phyloP scores from a whole-genome alignment of 2,113 vertebrate genomes.

The Paralichthys olivaceus region DNA sequence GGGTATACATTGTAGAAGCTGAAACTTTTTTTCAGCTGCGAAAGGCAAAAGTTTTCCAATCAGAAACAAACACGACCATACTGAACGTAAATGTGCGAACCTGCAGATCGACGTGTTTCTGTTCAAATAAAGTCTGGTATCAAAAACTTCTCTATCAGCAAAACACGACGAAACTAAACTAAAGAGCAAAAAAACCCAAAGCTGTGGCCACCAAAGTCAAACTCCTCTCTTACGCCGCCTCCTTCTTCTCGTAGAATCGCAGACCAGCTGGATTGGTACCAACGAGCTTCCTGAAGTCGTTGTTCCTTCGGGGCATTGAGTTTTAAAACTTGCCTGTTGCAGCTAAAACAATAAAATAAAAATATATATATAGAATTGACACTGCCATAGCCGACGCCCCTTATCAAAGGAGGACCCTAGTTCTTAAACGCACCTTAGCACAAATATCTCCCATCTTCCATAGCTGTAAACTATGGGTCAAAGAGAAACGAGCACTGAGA shows the following conservation, averaged over 20 bases:
- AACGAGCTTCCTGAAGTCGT: neutral
- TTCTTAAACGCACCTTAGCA: conserved; percentile 62
- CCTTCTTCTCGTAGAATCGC: neutral
- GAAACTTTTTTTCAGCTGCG: too few relatives aligned
- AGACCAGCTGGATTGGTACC: conserved; percentile 5
- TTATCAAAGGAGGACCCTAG: conserved; percentile 21
- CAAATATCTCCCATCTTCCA: conserved; percentile 22
- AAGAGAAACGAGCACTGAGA: conserved; percentile 46
- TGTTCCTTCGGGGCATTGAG: too few relatives aligned
- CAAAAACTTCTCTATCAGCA: neutral
- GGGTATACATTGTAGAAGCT: too few relatives aligned
- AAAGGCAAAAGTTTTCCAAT: too few relatives aligned
- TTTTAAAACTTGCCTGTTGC: neutral
- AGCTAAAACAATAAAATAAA: neutral
- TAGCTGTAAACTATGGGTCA: conserved; percentile 20
- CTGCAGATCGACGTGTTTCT: too few relatives aligned
- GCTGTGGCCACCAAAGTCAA: conserved; percentile 25
- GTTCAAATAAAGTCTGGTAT: neutral
- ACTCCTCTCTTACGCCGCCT: neutral
- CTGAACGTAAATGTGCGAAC: too few relatives aligned
- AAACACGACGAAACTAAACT: conserved; percentile 4
- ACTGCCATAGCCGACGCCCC: neutral
- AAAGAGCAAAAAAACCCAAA: conserved; percentile 14
- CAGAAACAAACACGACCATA: too few relatives aligned
- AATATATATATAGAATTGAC: neutral